Conservation (phyloP, 2,888 invertebrate species). For the Apamea anceps region DNA sequence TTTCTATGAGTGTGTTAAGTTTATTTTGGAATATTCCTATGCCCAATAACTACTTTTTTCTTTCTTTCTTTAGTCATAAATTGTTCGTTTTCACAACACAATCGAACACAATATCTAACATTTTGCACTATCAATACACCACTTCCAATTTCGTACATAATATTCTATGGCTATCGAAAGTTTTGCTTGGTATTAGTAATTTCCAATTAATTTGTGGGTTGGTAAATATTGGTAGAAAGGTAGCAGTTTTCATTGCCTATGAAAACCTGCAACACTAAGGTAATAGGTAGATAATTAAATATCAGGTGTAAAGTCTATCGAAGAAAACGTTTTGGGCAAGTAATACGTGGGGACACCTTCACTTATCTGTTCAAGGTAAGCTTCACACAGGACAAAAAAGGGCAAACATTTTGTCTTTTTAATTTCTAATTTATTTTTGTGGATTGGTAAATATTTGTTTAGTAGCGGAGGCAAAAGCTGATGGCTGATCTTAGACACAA, state of each 20-base stretch:
- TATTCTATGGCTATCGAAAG: constrained; percentile 18
- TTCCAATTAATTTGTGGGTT: not conserved
- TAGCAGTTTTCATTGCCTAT: not conserved
- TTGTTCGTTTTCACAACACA: not conserved
- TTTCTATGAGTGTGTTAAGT: not conserved
- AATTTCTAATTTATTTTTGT: not conserved
- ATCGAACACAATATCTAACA: not conserved
- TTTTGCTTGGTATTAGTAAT: constrained; percentile 2
- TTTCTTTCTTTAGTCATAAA: not conserved
- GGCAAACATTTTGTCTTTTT: not conserved
- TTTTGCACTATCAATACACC: not conserved
- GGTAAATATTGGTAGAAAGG: not conserved
- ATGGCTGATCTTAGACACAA: not conserved
- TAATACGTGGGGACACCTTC: not conserved
- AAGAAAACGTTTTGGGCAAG: not conserved
- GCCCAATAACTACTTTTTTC: not conserved
- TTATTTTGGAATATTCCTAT: not conserved
- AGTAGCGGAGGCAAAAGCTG: too few relatives aligned
- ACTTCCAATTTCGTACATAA: constrained; percentile 8
- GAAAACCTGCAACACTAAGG: not conserved
- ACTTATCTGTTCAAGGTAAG: too few relatives aligned
- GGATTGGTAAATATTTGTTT: not conserved
- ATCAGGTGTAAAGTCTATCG: not conserved
- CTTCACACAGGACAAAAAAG: not conserved
- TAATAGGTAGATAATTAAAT: not conserved